phyloP scores from a whole-genome alignment of 2,113 vertebrate genomes.

The Catharus minimus region DNA sequence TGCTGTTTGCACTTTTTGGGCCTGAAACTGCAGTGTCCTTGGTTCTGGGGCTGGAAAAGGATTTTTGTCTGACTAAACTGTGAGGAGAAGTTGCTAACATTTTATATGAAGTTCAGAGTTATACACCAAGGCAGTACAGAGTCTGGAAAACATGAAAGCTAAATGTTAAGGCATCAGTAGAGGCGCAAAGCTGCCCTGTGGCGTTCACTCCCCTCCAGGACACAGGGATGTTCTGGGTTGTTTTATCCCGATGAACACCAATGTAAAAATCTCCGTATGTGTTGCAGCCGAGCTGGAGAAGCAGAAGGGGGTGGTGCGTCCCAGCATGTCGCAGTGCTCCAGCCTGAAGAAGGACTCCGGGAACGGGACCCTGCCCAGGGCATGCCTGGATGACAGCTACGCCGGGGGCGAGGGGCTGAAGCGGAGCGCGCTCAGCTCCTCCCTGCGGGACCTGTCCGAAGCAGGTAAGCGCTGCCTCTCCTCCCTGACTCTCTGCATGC shows the following conservation, averaged over 20 bases:
- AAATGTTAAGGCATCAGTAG: background rate
- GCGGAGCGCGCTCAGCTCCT: constrained; percentile 94
- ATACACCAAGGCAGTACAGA: background rate
- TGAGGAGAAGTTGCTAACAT: background rate
- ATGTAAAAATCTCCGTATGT: background rate
- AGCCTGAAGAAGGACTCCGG: constrained; percentile 90
- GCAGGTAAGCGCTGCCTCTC: constrained; percentile 81
- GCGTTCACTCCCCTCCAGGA: accelerated
- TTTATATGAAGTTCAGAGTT: background rate
- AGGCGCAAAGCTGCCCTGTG: background rate
- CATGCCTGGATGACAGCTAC: constrained; percentile 94
- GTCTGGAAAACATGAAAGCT: background rate
- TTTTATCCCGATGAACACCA: accelerated
- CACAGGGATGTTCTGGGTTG: accelerated
- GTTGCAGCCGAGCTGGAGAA: constrained; percentile 93
- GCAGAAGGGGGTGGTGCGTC: constrained; percentile 92
- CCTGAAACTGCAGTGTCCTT: background rate
- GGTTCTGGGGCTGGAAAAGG: background rate
- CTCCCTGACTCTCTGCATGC: background rate
- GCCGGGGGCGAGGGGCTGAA: constrained; percentile 91
- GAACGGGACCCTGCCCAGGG: constrained; percentile 83
- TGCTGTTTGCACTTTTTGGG: background rate
- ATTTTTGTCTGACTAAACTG: background rate
- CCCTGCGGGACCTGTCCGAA: constrained; percentile 93
- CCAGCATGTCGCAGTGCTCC: constrained; percentile 90